Evolutionary conservation across 2,797 vertebrate species (phyloP).

Genomic region (Silurus aristotelis): DNA sequence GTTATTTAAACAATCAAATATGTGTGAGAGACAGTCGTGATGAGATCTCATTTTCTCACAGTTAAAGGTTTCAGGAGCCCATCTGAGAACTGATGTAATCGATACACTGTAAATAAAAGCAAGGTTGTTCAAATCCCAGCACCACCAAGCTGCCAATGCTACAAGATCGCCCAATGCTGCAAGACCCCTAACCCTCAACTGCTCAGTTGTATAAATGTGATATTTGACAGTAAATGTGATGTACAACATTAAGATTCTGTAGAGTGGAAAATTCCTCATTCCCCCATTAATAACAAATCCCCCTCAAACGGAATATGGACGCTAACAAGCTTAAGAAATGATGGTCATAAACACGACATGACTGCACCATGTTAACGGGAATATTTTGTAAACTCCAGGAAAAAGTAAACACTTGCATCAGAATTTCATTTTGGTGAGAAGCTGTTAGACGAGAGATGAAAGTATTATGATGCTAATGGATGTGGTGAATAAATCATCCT

Average conservation of each 20-base stretch:
- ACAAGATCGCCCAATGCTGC: too few species aligned
- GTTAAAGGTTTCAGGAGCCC: neutral
- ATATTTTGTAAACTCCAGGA: conserved; percentile 11
- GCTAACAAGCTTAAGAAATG: neutral
- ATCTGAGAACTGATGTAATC: too few species aligned
- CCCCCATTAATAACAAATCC: neutral
- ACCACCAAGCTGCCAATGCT: too few species aligned
- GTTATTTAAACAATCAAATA: neutral
- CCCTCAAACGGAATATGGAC: neutral
- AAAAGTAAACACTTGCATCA: neutral
- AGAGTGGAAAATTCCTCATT: neutral
- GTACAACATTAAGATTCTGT: neutral
- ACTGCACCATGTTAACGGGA: neutral
- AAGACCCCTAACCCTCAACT: too few species aligned
- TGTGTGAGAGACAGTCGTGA: neutral
- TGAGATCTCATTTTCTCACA: neutral
- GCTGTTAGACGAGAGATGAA: neutral
- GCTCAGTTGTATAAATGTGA: too few species aligned
- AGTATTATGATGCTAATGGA: conserved; percentile 23
- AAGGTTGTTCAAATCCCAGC: too few species aligned
- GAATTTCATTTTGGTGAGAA: conserved; percentile 1
- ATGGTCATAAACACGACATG: neutral
- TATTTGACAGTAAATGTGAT: neutral
- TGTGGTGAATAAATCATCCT: conserved; percentile 16
- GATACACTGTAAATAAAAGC: too few species aligned